Percentiles rank a stretch among this genome's conserved stretches.
These are phyloP conservation scores for Todus mexicanus DNA, from an alignment of 2,797 vertebrate species.

Conservation along the genomic window DNA sequence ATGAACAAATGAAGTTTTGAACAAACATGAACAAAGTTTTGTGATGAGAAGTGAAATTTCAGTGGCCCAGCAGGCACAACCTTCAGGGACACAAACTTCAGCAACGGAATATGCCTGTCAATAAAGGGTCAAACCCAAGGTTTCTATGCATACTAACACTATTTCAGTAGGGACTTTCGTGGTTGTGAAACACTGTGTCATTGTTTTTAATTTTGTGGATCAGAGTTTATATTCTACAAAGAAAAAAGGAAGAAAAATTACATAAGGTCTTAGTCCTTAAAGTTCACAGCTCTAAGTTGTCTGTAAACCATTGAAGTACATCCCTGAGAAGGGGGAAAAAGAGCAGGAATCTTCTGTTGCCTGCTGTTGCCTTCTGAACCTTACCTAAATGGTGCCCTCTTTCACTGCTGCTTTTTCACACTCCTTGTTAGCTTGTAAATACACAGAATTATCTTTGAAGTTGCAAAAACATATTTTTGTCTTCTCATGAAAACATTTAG, in stretches of 20 bases:
- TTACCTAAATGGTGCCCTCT: not conserved
- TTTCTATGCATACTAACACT: not conserved
- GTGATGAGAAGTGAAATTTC: not conserved
- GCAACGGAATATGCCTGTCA: not conserved
- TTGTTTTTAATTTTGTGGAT: not conserved
- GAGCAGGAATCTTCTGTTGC: not conserved
- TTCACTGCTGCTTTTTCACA: not conserved
- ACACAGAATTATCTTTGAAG: not conserved
- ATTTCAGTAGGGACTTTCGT: not conserved
- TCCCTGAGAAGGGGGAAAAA: not conserved
- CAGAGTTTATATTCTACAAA: not conserved
- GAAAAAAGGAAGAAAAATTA: not conserved
- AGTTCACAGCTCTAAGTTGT: not conserved
- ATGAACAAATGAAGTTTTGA: too few species aligned
- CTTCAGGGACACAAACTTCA: not conserved
- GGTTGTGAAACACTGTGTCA: not conserved
- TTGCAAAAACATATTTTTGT: not conserved
- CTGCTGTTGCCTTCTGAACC: not conserved
- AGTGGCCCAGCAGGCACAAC: not conserved
- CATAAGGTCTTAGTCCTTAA: not conserved
- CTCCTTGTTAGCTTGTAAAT: not conserved
- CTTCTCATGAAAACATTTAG: not conserved
- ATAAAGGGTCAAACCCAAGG: not conserved
- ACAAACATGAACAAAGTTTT: not conserved
- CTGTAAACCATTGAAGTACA: not conserved